Conservation (phyloP, 2,113 vertebrate genomes). For the Rattus rattus region DNA sequence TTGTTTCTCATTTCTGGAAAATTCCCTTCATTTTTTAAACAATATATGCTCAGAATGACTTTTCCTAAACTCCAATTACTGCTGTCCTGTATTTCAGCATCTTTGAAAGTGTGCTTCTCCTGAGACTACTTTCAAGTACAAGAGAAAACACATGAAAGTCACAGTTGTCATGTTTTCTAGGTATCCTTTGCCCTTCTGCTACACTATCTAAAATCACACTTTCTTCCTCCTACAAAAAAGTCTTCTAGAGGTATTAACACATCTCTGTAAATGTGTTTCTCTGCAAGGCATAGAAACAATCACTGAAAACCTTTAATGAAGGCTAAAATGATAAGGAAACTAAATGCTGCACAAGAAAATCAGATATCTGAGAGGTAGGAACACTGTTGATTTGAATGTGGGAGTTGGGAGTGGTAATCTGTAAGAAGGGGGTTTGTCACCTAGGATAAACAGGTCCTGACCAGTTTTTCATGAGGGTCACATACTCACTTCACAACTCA, state of each 20-base stretch:
- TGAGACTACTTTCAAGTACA: not conserved
- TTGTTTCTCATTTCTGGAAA: not conserved
- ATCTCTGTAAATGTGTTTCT: not conserved
- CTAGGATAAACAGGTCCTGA: not conserved
- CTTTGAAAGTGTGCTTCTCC: not conserved
- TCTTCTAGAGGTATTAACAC: not conserved
- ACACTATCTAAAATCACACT: not conserved
- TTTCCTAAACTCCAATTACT: not conserved
- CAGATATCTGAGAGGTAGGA: not conserved
- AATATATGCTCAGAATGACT: not conserved
- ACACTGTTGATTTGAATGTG: not conserved
- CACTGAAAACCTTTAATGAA: not conserved
- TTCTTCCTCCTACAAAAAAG: slow-evolving; percentile 7
- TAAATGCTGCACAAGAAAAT: not conserved
- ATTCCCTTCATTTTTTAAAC: not conserved
- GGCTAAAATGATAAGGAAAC: not conserved
- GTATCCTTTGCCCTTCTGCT: not conserved
- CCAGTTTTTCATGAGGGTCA: not conserved
- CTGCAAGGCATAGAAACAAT: not conserved
- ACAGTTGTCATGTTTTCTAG: not conserved
- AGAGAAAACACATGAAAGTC: not conserved
- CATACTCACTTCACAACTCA: too few relatives aligned
- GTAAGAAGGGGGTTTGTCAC: not conserved
- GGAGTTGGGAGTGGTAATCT: not conserved
- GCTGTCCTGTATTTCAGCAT: not conserved